A percentile compares a stretch with the other conserved stretches of the same genome.
Evolutionary conservation across 2,113 vertebrate species (phyloP).

Genomic region (Brevimyrus niger): DNA sequence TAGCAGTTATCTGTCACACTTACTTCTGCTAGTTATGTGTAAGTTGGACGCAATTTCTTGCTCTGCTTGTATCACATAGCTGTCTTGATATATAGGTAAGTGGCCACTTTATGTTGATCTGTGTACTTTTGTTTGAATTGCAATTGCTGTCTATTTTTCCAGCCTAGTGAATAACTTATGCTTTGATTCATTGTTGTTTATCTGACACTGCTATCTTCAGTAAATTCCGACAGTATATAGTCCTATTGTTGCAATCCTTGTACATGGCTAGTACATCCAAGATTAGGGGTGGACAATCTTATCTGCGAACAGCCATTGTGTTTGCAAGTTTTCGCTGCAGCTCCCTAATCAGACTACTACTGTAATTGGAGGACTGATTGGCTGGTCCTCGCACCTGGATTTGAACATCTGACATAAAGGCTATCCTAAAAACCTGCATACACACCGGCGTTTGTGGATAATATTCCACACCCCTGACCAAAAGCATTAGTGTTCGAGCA

Average conservation of each 20-base stretch:
- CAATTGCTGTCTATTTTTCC: background rate
- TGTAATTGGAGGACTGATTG: too few relatives aligned
- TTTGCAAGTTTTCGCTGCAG: too few relatives aligned
- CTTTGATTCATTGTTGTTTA: background rate
- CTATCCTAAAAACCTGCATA: too few relatives aligned
- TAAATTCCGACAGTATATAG: background rate
- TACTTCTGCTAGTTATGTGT: background rate
- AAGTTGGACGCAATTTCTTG: background rate
- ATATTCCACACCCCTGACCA: background rate
- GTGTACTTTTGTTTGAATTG: background rate
- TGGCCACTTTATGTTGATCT: background rate
- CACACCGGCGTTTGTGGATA: too few relatives aligned
- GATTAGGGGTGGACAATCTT: background rate
- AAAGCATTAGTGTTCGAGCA: background rate
- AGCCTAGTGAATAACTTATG: background rate
- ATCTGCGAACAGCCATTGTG: too few relatives aligned
- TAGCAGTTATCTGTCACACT: background rate
- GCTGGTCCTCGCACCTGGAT: too few relatives aligned
- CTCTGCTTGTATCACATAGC: background rate
- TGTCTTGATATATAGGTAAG: background rate
- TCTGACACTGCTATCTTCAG: background rate
- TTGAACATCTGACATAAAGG: too few relatives aligned
- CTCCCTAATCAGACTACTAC: too few relatives aligned
- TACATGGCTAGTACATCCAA: accelerated
- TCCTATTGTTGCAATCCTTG: background rate